Evolutionary conservation across 2,113 vertebrate genomes (phyloP), one percentile per base, ranked within the genome.

Genomic region (Rhizomys pruinosus): DNA sequence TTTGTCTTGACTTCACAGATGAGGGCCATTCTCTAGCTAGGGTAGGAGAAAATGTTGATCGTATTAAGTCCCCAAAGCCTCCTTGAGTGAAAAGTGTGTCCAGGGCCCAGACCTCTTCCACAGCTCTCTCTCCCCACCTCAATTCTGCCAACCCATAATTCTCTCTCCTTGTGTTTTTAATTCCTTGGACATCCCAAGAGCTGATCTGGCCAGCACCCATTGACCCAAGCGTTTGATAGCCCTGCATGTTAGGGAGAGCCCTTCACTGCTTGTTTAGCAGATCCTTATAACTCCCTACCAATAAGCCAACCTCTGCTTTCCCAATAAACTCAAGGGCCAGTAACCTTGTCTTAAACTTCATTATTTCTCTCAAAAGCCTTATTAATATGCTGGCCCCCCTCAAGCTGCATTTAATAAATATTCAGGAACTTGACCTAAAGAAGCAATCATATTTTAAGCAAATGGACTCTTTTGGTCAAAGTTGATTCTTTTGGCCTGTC

Each of bases 1-100:
- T 90, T 93, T 89, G 76, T 78, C 90, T 91, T 92, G 80, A 95
- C 88, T 95, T 94, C 90, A 42, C 44, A 90, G 78, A 52, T 57
- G 16, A 88, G 73, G 71, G 66, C 88, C 68, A 34, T 74, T 73
- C 74, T 78, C 73, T 39, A 64, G 34, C 64, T 59, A 55, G 71
- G 19, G 16, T 64, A 69, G 44, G 52, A 52, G 77, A n/a, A 63
- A 86, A 64, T 55, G 37, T 87, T 77, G 73, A 88, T 92, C 37
- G 6, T 10, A 1, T 95, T 69, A 29, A 79, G n/a, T 95, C 91
- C 81, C 82, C 61, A 72, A 94, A 63, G 44, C 47, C 52, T 37
- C 0, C 4, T n/a, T 42, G 90, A 86, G 59, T 93, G 64, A 86
- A 57, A 47, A 91, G 47, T 59, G 3, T 73, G 86, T 86, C 84